Base-by-base conservation (phyloP, 2,888 invertebrate genomes). In the Chironomus tentans region DNA sequence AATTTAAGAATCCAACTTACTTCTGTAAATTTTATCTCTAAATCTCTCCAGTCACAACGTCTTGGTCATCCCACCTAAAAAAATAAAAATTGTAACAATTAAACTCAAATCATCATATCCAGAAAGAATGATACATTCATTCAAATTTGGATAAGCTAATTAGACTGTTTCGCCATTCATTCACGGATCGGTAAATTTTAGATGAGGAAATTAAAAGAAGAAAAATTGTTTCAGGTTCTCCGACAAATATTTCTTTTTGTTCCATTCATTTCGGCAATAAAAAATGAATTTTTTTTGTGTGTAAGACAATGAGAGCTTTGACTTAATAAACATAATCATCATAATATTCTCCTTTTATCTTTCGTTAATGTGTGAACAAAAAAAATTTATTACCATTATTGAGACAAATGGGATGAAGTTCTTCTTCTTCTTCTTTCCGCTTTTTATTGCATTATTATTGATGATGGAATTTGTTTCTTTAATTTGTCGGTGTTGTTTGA, bases 101-200 rank as follows among this genome's bases (percentile, higher is more conserved):
- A 71, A 71, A 50, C 24, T 71, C 71, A 56, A 47, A 71, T 71
- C 71, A 71, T 71, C 71, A 38, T 38, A 38, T 38, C 38, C 28
- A 28, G 12, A 28, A 24, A 68, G 38, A 68, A 68, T 38, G 68
- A 68, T 28, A 38, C 38, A 38, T 38, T 7, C 10, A 68, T 70
- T 69, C 47, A 47, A 70, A 46, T 18, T 70, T 47, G 70, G 70
- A 70, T 70, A 70, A 70, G 56, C 71, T 71, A 71, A 71, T 71
- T 71, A 71, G 71, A 47, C 18, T 56, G 70, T 70, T 47, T 70
- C 70, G 70, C 70, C 47, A 38, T 48, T 69, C 47, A 12, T 70
- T 70, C 28, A 70, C 47, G 70, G 47, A 48, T 38, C 70, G 38
- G 68, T 28, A 56, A 56, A 56, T 18, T 56, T 15, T 56, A 56